phyloP scores from a whole-genome alignment of 2,797 vertebrate species.

The Artibeus jamaicensis region DNA sequence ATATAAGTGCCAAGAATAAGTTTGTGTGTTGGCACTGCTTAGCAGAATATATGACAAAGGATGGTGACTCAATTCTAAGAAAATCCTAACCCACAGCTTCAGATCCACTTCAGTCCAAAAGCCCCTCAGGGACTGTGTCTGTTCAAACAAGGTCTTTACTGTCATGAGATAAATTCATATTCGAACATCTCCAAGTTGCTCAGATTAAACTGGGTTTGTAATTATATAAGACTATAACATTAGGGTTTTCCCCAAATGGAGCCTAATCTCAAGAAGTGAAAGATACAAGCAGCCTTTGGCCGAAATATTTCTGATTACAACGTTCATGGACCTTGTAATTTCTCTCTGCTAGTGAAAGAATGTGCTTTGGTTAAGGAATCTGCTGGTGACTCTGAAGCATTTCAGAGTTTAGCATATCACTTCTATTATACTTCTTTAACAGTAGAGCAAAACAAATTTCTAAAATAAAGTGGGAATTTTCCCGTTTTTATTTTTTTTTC shows the following conservation, averaged over 20 bases:
- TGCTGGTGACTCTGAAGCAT: background rate
- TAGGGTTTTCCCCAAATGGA: background rate
- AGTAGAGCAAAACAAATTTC: background rate
- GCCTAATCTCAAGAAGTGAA: slow-evolving; percentile 18
- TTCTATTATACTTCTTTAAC: background rate
- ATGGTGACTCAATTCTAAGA: background rate
- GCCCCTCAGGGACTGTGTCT: background rate
- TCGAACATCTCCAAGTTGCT: background rate
- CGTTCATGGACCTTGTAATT: background rate
- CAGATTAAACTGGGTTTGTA: background rate
- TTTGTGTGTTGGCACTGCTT: slow-evolving; percentile 74
- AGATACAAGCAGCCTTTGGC: background rate
- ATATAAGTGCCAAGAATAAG: background rate
- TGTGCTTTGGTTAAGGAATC: background rate
- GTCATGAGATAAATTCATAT: background rate
- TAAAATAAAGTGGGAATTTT: too few relatives aligned
- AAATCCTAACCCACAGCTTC: background rate
- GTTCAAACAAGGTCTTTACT: slow-evolving; percentile 20
- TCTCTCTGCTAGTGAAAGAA: background rate
- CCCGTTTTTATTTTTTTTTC: too few relatives aligned
- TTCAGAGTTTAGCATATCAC: background rate
- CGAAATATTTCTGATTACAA: background rate
- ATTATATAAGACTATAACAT: background rate
- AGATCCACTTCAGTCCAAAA: background rate
- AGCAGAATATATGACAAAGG: slow-evolving; percentile 4